Percentiles rank a stretch among this genome's conserved stretches.
Evolutionary conservation across 2,888 invertebrate species (phyloP).

Genomic region (Sminthurides aquaticus): DNA sequence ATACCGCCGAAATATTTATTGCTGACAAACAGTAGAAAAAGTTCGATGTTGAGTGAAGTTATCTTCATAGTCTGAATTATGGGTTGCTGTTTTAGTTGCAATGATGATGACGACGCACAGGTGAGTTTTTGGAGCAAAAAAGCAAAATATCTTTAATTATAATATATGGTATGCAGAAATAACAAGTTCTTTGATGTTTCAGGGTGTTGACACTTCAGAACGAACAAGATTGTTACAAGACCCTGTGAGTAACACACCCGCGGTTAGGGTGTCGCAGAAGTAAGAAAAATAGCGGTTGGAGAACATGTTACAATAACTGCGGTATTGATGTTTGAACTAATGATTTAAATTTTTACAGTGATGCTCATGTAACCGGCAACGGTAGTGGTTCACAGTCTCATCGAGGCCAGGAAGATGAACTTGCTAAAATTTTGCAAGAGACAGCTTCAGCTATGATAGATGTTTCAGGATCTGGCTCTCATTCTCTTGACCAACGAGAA

Average conservation of each 20-base stretch:
- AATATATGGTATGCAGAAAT: not conserved
- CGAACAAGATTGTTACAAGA: slow-evolving; percentile 35
- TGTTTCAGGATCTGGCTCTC: slow-evolving; percentile 41
- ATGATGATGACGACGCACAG: slow-evolving; percentile 42
- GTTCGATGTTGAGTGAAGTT: too few relatives aligned
- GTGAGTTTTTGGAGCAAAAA: slow-evolving; percentile 24
- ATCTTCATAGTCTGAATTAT: too few relatives aligned
- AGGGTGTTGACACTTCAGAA: slow-evolving; percentile 35
- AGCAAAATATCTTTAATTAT: not conserved
- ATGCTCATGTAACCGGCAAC: slow-evolving; percentile 17
- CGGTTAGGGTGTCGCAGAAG: slow-evolving; percentile 39
- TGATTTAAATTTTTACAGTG: slow-evolving; percentile 13
- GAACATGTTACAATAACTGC: too few relatives aligned
- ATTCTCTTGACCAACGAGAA: slow-evolving; percentile 42
- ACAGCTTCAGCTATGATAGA: slow-evolving; percentile 44
- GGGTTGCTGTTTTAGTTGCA: slow-evolving; percentile 43
- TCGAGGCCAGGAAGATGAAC: slow-evolving; percentile 42
- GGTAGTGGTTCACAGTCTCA: slow-evolving; percentile 27
- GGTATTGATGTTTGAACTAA: too few relatives aligned
- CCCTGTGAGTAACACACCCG: slow-evolving; percentile 39
- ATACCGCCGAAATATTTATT: too few relatives aligned
- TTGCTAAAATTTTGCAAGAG: slow-evolving; percentile 43
- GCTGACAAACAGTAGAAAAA: too few relatives aligned
- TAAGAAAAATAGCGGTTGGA: slow-evolving; percentile 17
- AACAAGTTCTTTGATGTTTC: slow-evolving; percentile 9